These are phyloP conservation scores for Melanocharis versteri DNA, from an alignment of 2,113 vertebrate genomes.

Conservation along the genomic window DNA sequence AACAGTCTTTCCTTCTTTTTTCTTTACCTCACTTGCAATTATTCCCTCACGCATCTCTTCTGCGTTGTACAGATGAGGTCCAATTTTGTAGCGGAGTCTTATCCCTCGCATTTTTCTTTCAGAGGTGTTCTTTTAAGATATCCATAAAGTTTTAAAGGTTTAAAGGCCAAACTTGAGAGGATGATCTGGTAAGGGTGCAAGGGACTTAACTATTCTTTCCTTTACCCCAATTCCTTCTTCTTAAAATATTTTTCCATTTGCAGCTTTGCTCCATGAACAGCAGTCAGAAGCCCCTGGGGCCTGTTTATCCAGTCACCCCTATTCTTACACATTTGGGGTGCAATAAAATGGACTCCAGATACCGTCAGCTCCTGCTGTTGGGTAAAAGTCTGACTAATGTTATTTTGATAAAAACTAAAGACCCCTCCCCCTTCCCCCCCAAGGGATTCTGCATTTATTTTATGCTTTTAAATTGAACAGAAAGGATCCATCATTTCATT, in stretches of 20 bases:
- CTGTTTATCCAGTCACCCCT: not conserved
- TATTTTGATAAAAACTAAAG: not conserved
- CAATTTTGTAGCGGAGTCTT: not conserved
- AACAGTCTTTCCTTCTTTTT: not conserved
- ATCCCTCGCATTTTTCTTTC: not conserved
- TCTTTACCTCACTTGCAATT: not conserved
- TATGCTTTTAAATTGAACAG: not conserved
- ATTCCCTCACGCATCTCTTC: not conserved
- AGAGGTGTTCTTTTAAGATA: constrained; percentile 16
- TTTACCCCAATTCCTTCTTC: not conserved
- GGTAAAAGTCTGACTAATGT: not conserved
- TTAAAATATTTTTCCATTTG: not conserved
- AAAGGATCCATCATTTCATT: not conserved
- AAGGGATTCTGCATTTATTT: not conserved
- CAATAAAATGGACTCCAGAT: not conserved
- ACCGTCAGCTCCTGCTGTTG: not conserved
- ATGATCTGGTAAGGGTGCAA: not conserved
- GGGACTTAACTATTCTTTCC: not conserved
- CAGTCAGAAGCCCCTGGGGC: not conserved
- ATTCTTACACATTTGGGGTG: not conserved
- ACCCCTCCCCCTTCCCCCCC: not conserved
- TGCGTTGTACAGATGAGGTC: not conserved
- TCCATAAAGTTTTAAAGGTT: constrained; percentile 17
- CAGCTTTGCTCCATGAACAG: not conserved
- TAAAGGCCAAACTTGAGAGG: constrained; percentile 27